Percentiles rank a stretch among this genome's conserved stretches.
Evolutionary conservation across 2,888 invertebrate species (phyloP).

Genomic region (Phymatocera aterrima): DNA sequence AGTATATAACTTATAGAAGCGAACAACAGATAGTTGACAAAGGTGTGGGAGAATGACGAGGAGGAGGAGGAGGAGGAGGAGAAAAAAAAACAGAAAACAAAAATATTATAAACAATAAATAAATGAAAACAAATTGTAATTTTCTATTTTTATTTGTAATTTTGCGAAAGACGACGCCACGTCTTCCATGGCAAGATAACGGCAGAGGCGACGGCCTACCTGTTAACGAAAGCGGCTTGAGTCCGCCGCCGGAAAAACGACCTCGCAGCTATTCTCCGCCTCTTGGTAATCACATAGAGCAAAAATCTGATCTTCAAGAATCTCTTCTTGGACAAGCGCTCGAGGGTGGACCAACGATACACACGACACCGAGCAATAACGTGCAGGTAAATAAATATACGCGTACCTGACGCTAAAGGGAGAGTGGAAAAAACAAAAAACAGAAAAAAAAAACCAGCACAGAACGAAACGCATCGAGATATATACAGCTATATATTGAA

Average conservation of each 20-base stretch:
- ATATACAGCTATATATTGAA: neutral
- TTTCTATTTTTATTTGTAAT: slow-evolving; percentile 62
- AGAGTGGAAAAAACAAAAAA: neutral
- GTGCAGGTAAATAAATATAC: slow-evolving; percentile 69
- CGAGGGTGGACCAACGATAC: slow-evolving; percentile 84
- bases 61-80: neutral
- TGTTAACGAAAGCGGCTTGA: slow-evolving; percentile 75
- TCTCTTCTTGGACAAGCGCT: slow-evolving; percentile 87
- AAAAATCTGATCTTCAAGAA: slow-evolving; percentile 81
- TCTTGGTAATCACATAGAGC: slow-evolving; percentile 69
- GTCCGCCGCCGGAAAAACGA: slow-evolving; percentile 77
- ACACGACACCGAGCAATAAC: slow-evolving; percentile 74
- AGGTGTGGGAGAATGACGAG: neutral
- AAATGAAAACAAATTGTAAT: neutral
- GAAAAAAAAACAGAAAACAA: neutral
- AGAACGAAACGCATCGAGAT: neutral
- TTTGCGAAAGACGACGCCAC: slow-evolving; percentile 78
- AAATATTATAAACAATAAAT: neutral
- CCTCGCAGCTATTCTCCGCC: slow-evolving; percentile 72
- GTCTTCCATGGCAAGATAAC: slow-evolving; percentile 80
- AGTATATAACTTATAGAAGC: no score
- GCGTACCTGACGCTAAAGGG: slow-evolving; percentile 1
- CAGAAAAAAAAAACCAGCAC: neutral
- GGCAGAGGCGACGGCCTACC: slow-evolving; percentile 78
- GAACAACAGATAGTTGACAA: no score